Percentiles rank a stretch among this genome's conserved stretches.
Evolutionary conservation across 1,140 invertebrate genomes (phyloP).

Genomic region (Melitaea cinxia): DNA sequence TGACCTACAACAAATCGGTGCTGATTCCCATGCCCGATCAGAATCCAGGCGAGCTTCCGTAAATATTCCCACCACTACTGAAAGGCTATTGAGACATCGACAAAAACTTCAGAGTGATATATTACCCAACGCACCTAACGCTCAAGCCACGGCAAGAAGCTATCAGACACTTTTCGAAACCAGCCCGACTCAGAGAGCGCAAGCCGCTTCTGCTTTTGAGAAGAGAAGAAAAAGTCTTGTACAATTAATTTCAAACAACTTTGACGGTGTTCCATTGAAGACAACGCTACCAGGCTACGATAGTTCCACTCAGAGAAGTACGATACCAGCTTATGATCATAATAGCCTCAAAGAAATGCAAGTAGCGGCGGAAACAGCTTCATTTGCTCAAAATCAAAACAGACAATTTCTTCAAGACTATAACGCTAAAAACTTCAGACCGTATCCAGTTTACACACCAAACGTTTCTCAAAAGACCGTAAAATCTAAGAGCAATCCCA

Average conservation of each 20-base stretch:
- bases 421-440: slow-evolving; percentile 65
- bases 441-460: slow-evolving; percentile 71
- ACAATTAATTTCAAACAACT: slow-evolving; percentile 67
- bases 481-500: slow-evolving; percentile 62
- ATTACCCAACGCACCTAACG: slow-evolving; percentile 27
- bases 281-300: slow-evolving; percentile 63
- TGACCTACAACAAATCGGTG: slow-evolving; percentile 62
- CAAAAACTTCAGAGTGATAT: slow-evolving; percentile 59
- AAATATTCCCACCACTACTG: slow-evolving; percentile 65
- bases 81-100: slow-evolving; percentile 59
- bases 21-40: slow-evolving; percentile 52
- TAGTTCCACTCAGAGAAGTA: slow-evolving; percentile 60
- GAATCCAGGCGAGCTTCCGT: slow-evolving; percentile 60
- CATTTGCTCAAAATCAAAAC: slow-evolving; percentile 84
- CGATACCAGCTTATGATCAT: slow-evolving; percentile 53
- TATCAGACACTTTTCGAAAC: slow-evolving; percentile 60
- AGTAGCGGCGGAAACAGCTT: slow-evolving; percentile 87
- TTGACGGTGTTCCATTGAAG: slow-evolving; percentile 56
- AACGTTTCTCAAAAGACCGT: slow-evolving; percentile 47
- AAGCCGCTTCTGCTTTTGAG: slow-evolving; percentile 61
- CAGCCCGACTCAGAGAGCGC: slow-evolving; percentile 61
- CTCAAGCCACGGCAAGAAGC: slow-evolving; percentile 59
- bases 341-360: slow-evolving; percentile 84
- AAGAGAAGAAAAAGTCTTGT: slow-evolving; percentile 68
- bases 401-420: slow-evolving; percentile 71